Base-by-base conservation (phyloP, 2,797 vertebrate genomes). In the Microctenopoma steveboyesi region DNA sequence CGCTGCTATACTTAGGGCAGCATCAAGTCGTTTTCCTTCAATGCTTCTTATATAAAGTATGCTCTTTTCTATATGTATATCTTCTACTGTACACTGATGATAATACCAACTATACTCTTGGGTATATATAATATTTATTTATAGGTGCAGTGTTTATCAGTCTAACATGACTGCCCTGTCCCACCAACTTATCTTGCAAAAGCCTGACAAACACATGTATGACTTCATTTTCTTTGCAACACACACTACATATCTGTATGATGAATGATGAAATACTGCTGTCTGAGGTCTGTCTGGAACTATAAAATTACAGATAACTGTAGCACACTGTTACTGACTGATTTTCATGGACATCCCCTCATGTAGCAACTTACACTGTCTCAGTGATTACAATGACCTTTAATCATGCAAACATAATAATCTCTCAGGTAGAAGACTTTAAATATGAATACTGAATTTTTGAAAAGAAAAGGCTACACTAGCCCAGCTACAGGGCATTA, bases 371-470 rank as follows among this genome's bases (percentile, higher is more conserved):
- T 18, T 6, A 22, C 14, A 40, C 27, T 39, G 50, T 28, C 37
- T 42, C 13, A 59, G 45, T 35, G 27, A 63, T 47, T 7, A 48
- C 40, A 4, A 37, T 64, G 46, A 25, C 69, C 25, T 55, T 43
- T 69, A 37, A 16, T 27, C 18, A 63, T 28, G 6, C 33, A 51
- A 14, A 74, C 25, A 63, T 55, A 14, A 56, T 33, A 33, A 49
- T 35, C 25, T 13, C 56, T 7, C 10, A 49, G 12, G 49, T 25
- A 46, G 9, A 30, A 28, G 2, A 43, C 27, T 14, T 18, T 16
- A 56, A 51, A 51, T 37, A 30, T 55, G 0, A 53, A 27, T 35
- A 6, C 7, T 33, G 5, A 35, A 43, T 51, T 13, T 12, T 45
- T 0, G 47, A 27, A 43, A 16, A n/a, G 25, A 18, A 40, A 47